These are phyloP conservation scores for Cettia cetti DNA, from an alignment of 2,113 vertebrate genomes.

Conservation along the genomic window DNA sequence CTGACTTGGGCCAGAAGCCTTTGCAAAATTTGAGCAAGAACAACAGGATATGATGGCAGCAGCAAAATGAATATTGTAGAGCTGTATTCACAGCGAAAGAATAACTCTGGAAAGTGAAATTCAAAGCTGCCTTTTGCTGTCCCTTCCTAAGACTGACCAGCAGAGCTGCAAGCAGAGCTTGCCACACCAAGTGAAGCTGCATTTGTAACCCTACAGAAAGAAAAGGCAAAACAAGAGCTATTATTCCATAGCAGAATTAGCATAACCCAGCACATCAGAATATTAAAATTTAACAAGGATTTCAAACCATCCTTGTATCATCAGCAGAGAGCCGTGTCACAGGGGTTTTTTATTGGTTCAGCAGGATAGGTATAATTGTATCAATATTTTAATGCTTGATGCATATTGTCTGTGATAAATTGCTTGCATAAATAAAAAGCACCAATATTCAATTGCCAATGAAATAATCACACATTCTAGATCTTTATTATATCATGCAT, in stretches of 20 bases:
- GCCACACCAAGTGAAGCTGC: slow-evolving; percentile 22
- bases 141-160: background rate
- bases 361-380: slow-evolving; percentile 81
- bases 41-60: background rate
- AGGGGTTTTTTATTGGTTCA: slow-evolving; percentile 73
- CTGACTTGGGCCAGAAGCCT: background rate
- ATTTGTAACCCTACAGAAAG: slow-evolving; percentile 49
- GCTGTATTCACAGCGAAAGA: background rate
- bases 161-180: background rate
- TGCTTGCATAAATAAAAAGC: slow-evolving; percentile 81
- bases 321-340: slow-evolving; percentile 69
- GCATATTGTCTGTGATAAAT: slow-evolving; percentile 78
- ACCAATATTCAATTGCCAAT: slow-evolving; percentile 80
- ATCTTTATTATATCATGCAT: slow-evolving; percentile 85
- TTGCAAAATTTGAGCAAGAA: background rate
- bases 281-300: slow-evolving; percentile 83
- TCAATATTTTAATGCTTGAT: slow-evolving; percentile 84
- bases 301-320: slow-evolving; percentile 68
- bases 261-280: slow-evolving; percentile 74
- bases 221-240: slow-evolving; percentile 60
- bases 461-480: slow-evolving; percentile 78
- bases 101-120: background rate
- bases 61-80: background rate
- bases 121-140: background rate
- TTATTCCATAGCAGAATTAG: slow-evolving; percentile 74